A percentile compares a stretch with the other conserved stretches of the same genome.
Conservation (phyloP, 2,888 invertebrate species). For the Nasonovia ribisnigri region DNA sequence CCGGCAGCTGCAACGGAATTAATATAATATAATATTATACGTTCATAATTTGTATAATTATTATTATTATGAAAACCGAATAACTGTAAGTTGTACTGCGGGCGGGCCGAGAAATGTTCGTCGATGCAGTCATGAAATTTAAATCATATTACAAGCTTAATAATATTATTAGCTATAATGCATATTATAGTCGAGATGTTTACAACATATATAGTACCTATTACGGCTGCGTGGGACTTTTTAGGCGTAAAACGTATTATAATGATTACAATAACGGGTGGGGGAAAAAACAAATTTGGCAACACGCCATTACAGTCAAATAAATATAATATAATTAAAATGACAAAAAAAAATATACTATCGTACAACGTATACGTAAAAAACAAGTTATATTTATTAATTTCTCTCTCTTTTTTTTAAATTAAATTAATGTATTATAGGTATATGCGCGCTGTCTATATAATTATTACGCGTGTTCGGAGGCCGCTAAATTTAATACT, state of each 20-base stretch:
- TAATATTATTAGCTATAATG: background rate
- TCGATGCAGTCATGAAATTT: background rate
- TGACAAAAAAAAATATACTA: background rate
- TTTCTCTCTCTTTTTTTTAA: background rate
- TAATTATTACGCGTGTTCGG: background rate
- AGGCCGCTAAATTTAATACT: background rate
- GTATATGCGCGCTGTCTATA: background rate
- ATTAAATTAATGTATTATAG: background rate
- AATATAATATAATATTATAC: background rate
- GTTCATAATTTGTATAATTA: background rate
- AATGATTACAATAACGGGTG: background rate
- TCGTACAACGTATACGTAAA: background rate
- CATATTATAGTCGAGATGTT: background rate
- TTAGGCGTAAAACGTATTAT: slow-evolving; percentile 1
- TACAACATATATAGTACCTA: background rate
- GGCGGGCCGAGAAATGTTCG: background rate
- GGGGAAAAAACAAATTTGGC: slow-evolving; percentile 13
- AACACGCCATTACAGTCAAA: slow-evolving; percentile 16
- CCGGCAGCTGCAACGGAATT: background rate
- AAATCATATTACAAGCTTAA: background rate
- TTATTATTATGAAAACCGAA: background rate
- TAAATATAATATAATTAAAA: slow-evolving; percentile 29
- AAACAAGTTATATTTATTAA: background rate
- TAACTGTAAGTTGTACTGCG: background rate
- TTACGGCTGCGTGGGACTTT: background rate